Evolutionary conservation across 2,888 invertebrate genomes (phyloP).

Genomic region (Callimorpha dominula): DNA sequence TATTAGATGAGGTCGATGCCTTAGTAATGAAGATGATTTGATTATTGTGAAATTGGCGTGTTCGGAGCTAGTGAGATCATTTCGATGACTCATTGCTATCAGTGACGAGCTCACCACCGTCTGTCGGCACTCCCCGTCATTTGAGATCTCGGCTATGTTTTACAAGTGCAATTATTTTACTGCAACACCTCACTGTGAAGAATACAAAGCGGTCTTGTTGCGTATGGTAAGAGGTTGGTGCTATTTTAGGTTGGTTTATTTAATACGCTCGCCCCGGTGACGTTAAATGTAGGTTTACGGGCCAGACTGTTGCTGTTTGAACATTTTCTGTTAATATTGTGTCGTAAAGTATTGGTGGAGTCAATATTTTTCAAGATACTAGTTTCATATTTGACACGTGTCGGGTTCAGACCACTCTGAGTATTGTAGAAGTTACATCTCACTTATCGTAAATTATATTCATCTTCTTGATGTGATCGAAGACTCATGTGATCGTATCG

Average conservation of each 20-base stretch:
- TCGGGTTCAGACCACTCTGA: background rate
- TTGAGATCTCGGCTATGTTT: conserved; percentile 36
- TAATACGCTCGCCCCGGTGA: background rate
- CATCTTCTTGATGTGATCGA: too few relatives aligned
- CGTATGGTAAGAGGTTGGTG: background rate
- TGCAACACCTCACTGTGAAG: conserved; percentile 10
- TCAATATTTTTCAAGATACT: too few relatives aligned
- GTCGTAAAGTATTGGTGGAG: conserved; percentile 2
- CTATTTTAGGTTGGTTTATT: conserved; percentile 29
- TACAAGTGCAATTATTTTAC: conserved; percentile 15
- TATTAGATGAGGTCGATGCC: conserved; percentile 26
- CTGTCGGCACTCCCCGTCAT: conserved; percentile 46
- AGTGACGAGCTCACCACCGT: conserved; percentile 20
- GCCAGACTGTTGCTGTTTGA: background rate
- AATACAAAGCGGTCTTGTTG: conserved; percentile 36
- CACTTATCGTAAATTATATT: background rate
- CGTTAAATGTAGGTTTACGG: conserved; percentile 6
- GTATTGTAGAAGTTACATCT: background rate
- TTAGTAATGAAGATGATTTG: conserved; percentile 33
- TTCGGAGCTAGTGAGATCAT: conserved; percentile 40
- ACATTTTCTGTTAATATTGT: conserved; percentile 1
- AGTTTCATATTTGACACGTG: background rate
- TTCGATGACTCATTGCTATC: conserved; percentile 48
- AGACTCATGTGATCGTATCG: too few relatives aligned
- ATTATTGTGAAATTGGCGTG: conserved; percentile 17